Evolutionary conservation across 2,797 vertebrate species (phyloP), one percentile per base, ranked within the genome.

Genomic region (Gorsachius magnificus): DNA sequence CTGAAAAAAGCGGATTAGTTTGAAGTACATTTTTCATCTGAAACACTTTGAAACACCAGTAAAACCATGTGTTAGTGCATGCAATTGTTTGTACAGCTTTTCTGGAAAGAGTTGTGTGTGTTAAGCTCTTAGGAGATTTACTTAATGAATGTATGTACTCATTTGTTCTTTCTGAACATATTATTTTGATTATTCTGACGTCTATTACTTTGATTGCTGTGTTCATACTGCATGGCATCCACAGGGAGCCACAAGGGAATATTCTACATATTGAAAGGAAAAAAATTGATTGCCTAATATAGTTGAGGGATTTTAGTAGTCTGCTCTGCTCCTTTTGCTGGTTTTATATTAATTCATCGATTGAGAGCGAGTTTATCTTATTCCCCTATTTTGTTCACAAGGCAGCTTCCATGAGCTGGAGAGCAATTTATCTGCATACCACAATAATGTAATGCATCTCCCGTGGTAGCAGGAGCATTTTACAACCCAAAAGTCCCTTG

Each of bases 131-230:
- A 43, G 80, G 86, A 97, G 79, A 95, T 92, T 97, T 90, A 50
- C 80, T 97, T 95, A 93, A 93, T 96, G 95, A 96, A 93, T 81
- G 61, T 87, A 82, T 91, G 84, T 58, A 93, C 65, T 95, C 66
- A 93, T 90, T 96, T 96, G 58, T 93, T 96, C 82, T 97, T 97
- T 95, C 87, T 96, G 96, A 95, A 96, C 85, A 16, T 88, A 92
- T 89, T 96, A 95, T 90, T 97, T 98, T 97, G 96, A 96, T 97
- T 97, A 96, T 97, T 95, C 93, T 86, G 68, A 95, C 12, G 36
- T 75, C 94, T 95, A 69, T 92, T 89, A 68, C 82, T 95, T 91
- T 96, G 85, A 94, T 90, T 95, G 93, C 56, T 93, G 64, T 95
- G 89, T 96, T 97, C 95, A 94, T 60, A 64, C 86, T 86, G 77